These are phyloP conservation scores for Ichneumon xanthorius DNA, from an alignment of 2,888 invertebrate species.

Conservation along the genomic window DNA sequence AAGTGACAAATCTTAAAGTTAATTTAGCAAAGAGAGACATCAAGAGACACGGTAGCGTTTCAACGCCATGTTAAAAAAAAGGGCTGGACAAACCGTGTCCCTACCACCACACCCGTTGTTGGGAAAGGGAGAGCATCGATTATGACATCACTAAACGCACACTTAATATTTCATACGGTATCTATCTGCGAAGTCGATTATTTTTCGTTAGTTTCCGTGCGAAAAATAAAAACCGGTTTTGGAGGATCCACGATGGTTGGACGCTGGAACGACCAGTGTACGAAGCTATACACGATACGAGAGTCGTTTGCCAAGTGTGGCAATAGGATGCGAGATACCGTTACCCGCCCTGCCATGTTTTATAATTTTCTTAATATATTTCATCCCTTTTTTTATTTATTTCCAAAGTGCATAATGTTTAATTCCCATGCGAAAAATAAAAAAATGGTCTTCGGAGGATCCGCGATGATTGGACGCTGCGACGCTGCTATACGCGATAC, in stretches of 20 bases:
- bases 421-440: not conserved
- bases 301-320: conserved; percentile 80
- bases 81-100: too few relatives aligned
- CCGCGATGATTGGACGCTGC: conserved; percentile 18
- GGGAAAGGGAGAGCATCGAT: too few relatives aligned
- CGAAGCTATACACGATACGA: conserved; percentile 31
- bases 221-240: conserved; percentile 4
- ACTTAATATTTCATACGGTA: too few relatives aligned
- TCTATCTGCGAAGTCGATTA: too few relatives aligned
- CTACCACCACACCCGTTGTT: too few relatives aligned
- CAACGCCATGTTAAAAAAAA: too few relatives aligned
- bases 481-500: conserved; percentile 13
- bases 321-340: conserved; percentile 84
- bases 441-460: conserved; percentile 14
- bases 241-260: conserved; percentile 40
- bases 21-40: too few relatives aligned
- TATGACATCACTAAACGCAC: too few relatives aligned
- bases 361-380: conserved; percentile 75
- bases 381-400: not conserved
- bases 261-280: not conserved
- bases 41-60: too few relatives aligned
- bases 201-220: too few relatives aligned
- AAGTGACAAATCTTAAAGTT: too few relatives aligned
- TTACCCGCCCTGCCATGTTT: conserved; percentile 80
- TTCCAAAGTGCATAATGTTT: too few relatives aligned